Evolutionary conservation across 2,888 invertebrate genomes (phyloP).

Genomic region (Halictus ligatus): DNA sequence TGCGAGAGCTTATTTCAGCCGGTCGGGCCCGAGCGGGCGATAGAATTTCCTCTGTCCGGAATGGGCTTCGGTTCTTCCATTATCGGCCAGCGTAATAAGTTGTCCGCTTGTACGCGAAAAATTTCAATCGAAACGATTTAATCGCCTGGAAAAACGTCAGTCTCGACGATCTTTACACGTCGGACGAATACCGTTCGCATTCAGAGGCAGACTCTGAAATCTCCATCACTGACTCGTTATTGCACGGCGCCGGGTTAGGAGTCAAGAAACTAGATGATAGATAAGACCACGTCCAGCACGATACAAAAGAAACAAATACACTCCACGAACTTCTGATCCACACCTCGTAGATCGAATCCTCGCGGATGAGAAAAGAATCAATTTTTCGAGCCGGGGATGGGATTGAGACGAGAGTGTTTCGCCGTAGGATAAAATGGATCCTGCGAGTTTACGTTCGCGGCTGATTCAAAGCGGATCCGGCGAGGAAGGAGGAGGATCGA

Average conservation of each 20-base stretch:
- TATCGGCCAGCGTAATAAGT: neutral
- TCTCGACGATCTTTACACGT: neutral
- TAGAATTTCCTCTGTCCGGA: constrained; percentile 29
- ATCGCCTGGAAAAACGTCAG: neutral
- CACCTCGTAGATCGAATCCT: neutral
- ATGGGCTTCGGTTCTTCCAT: neutral
- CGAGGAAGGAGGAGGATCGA: neutral
- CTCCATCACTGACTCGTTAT: neutral
- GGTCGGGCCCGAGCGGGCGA: constrained; percentile 3
- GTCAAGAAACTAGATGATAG: neutral
- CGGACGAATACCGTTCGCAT: neutral
- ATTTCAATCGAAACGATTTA: neutral
- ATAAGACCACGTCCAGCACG: neutral
- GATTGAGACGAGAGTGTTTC: neutral
- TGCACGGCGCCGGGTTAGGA: neutral
- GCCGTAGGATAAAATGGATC: constrained; percentile 4
- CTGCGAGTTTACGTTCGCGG: constrained; percentile 8
- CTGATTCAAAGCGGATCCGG: constrained; percentile 15
- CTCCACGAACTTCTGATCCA: neutral
- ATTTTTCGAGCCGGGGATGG: neutral
- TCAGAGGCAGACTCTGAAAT: neutral
- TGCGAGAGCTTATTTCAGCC: neutral
- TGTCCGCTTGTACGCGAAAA: neutral
- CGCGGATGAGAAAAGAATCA: neutral
- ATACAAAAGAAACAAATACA: neutral